A percentile compares a stretch with the other conserved stretches of the same genome.
These are phyloP conservation scores for Lytechinus pictus DNA, from an alignment of 35 echinoderm and acorn worm genomes.

Conservation along the genomic window DNA sequence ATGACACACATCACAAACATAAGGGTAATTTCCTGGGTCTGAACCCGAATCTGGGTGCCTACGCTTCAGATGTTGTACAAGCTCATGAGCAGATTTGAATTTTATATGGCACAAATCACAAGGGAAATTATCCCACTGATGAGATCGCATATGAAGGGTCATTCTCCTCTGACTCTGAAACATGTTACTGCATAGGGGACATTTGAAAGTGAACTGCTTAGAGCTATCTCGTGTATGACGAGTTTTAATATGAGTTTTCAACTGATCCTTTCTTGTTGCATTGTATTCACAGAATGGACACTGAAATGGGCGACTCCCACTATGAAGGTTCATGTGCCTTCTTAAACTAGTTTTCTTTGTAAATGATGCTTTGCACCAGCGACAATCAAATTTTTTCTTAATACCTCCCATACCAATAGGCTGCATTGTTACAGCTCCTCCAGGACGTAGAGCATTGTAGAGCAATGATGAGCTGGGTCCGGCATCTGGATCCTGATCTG, in stretches of 20 bases:
- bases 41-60: constrained; percentile 60
- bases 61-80: constrained; percentile 66
- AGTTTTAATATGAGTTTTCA: constrained; percentile 74
- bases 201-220: constrained; percentile 76
- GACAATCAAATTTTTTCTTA: constrained; percentile 53
- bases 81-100: constrained; percentile 61
- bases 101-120: constrained; percentile 68
- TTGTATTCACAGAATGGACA: constrained; percentile 75
- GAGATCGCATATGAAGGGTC: constrained; percentile 73
- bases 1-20: constrained; percentile 68
- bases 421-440: neutral
- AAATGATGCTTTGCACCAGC: constrained; percentile 69
- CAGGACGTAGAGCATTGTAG: constrained; percentile 23
- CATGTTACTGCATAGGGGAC: constrained; percentile 70
- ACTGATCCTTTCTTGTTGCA: constrained; percentile 71
- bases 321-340: constrained; percentile 81
- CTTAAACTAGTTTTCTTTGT: constrained; percentile 82
- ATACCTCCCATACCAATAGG: constrained; percentile 6
- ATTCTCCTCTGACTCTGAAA: constrained; percentile 77
- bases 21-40: constrained; percentile 57
- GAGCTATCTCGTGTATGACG: constrained; percentile 68
- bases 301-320: constrained; percentile 77
- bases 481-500: neutral
- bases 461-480: constrained; percentile 19
- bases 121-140: constrained; percentile 64